Percentiles rank a stretch among this genome's conserved stretches.
These are phyloP conservation scores for Atrina japonica DNA, from an alignment of 2,888 invertebrate genomes.

Conservation along the genomic window DNA sequence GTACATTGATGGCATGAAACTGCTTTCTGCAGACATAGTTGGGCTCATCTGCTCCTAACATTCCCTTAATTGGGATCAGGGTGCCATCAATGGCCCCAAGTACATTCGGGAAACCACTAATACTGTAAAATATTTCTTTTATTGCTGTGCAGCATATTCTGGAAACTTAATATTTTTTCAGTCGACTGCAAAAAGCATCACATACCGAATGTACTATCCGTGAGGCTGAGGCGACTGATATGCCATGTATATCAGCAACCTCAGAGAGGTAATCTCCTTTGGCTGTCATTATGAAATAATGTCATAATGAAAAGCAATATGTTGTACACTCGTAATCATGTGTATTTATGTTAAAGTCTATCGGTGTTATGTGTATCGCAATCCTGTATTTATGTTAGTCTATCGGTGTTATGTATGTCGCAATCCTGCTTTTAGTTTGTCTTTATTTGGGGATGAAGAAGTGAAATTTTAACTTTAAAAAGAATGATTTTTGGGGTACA, in stretches of 20 bases:
- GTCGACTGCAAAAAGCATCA: not conserved
- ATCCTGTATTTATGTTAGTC: no score
- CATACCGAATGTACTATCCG: slow-evolving; percentile 6
- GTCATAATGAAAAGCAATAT: not conserved
- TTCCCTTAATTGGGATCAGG: slow-evolving; percentile 9
- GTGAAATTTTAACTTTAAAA: no score
- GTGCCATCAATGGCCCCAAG: slow-evolving; percentile 8
- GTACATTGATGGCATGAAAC: slow-evolving; percentile 7
- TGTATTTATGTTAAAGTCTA: no score
- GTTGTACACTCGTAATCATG: no score
- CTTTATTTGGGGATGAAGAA: no score
- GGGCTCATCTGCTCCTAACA: slow-evolving; percentile 23
- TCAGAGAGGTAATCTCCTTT: slow-evolving; percentile 27
- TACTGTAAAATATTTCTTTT: slow-evolving; percentile 9
- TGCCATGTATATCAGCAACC: slow-evolving; percentile 35
- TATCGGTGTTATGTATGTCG: no score
- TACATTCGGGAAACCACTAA: slow-evolving; percentile 6
- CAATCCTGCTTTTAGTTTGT: no score
- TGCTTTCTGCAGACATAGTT: slow-evolving; percentile 16
- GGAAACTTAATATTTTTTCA: slow-evolving; percentile 27
- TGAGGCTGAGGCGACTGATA: slow-evolving; percentile 20
- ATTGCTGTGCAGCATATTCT: not conserved
- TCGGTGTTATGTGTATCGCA: no score
- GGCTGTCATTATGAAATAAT: slow-evolving; percentile 22
- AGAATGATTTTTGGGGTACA: no score